A percentile compares a stretch with the other conserved stretches of the same genome.
Conservation (phyloP, 2,888 invertebrate genomes). For the Chirona hameri region DNA sequence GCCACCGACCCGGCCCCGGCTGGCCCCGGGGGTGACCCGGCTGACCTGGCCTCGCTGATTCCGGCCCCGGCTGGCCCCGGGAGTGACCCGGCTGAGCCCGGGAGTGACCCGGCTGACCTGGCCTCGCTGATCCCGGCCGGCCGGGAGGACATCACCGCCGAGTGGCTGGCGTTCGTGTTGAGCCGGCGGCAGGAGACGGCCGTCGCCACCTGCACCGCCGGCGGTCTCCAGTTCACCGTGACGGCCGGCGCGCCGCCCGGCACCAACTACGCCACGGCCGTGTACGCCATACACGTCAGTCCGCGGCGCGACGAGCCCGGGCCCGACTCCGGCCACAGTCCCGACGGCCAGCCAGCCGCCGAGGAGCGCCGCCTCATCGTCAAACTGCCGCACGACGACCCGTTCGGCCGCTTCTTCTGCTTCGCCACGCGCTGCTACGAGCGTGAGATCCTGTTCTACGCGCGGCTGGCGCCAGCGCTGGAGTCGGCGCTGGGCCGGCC, state of each 20-base stretch:
- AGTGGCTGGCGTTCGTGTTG: conserved; percentile 6
- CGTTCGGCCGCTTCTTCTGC: conserved; percentile 29
- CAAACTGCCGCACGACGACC: conserved; percentile 30
- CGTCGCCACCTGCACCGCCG: not conserved
- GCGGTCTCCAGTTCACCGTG: not conserved
- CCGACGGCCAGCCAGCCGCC: not conserved
- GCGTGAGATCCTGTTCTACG: conserved; percentile 26
- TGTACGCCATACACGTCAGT: not conserved
- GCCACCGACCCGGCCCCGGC: not conserved
- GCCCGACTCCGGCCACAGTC: too few species aligned
- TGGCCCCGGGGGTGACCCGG: not conserved
- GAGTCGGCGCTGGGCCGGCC: not conserved
- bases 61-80: not conserved
- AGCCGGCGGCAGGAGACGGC: not conserved
- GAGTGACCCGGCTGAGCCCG: not conserved
- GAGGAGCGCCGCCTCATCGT: not conserved
- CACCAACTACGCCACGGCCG: conserved; percentile 26
- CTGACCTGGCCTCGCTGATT: not conserved
- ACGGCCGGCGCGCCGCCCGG: conserved; percentile 22
- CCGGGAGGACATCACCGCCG: not conserved
- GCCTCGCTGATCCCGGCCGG: conserved; percentile 5
- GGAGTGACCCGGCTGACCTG: not conserved
- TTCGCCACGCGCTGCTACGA: conserved; percentile 11
- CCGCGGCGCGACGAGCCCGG: not conserved
- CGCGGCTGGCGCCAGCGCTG: not conserved